phyloP scores from a whole-genome alignment of 2,797 vertebrate genomes.

The Danio jaintianensis region DNA sequence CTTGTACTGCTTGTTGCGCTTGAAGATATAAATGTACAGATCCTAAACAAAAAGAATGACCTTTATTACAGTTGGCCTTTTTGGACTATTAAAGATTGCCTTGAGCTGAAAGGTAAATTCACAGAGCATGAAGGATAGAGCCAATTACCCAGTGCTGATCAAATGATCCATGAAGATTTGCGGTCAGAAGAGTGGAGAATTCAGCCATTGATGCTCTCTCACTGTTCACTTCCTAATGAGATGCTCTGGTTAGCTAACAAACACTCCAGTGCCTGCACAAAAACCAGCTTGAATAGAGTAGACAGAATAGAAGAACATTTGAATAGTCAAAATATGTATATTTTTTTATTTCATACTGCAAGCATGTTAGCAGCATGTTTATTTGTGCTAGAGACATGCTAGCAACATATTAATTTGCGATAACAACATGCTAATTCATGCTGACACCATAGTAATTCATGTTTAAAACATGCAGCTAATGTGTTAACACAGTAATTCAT shows the following conservation, averaged over 20 bases:
- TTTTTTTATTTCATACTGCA: not conserved
- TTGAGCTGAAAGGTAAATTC: slow-evolving; percentile 17
- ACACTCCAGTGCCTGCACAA: not conserved
- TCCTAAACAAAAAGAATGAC: slow-evolving; percentile 4
- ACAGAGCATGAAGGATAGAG: slow-evolving; percentile 13
- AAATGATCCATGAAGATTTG: slow-evolving; percentile 31
- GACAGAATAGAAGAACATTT: too few species aligned
- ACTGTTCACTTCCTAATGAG: slow-evolving; percentile 28
- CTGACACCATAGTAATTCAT: too few species aligned
- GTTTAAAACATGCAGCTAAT: too few species aligned
- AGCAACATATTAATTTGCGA: too few species aligned
- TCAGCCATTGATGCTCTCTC: not conserved
- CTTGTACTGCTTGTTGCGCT: not conserved
- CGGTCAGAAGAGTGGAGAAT: slow-evolving; percentile 15
- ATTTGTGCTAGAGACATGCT: too few species aligned
- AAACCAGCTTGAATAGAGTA: too few species aligned
- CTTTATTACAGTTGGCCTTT: slow-evolving; percentile 35
- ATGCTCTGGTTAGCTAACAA: slow-evolving; percentile 2
- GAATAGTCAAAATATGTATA: too few species aligned
- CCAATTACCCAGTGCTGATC: slow-evolving; percentile 37
- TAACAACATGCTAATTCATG: too few species aligned
- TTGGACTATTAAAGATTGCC: slow-evolving; percentile 19
- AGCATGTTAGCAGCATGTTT: too few species aligned
- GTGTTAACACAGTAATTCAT: too few species aligned
- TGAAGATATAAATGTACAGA: not conserved